Evolutionary conservation across 2,797 vertebrate genomes (phyloP), one percentile per base, ranked within the genome.

Genomic region (Rhinatrema bivittatum): DNA sequence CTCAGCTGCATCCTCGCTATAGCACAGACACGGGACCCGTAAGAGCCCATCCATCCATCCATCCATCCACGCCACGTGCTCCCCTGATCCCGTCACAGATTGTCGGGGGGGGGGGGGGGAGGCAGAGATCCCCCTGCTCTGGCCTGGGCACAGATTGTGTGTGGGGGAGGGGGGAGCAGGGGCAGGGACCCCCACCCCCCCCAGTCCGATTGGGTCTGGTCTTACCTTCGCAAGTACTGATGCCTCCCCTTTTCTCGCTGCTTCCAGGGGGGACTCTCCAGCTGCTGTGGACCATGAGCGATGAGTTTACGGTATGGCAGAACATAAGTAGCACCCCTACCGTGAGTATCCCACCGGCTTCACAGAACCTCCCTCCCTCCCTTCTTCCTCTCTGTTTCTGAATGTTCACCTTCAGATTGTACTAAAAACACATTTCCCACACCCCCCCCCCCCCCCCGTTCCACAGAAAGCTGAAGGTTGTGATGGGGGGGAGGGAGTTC

Each of bases 231-330:
- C n/a, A n/a, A 52, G 48, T 52, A 46, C 56, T n/a, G n/a, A n/a
- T n/a, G n/a, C 49, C 19, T 48, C 51, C 1, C 39, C 56, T 40
- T 35, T 39, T 22, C 45, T 50, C 39, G 46, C 55, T 42, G 6
- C 45, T 3, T 6, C 68, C 74, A 87, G 82, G 81, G n/a, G 81
- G n/a, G 61, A 76, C 62, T 42, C 67, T 79, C 65, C 77, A 32
- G 76, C 77, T 62, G 71, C 76, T 74, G 71, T 89, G 72, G 88
- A 94, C 87, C 77, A 89, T 91, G 77, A 94, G 84, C 87, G 81
- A 93, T 92, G 90, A 87, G 67, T 88, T 87, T 74, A 80, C 81
- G 68, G 58, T 88, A 53, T 94, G 91, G 93, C 91, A 89, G 77
- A 91, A 87, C 72, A 60, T 82, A 67, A 90, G 91, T 47, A 82